Percentiles rank a stretch among this genome's conserved stretches.
Conservation (phyloP, 1,140 invertebrate species). For the Philotrypesis tridentata region DNA sequence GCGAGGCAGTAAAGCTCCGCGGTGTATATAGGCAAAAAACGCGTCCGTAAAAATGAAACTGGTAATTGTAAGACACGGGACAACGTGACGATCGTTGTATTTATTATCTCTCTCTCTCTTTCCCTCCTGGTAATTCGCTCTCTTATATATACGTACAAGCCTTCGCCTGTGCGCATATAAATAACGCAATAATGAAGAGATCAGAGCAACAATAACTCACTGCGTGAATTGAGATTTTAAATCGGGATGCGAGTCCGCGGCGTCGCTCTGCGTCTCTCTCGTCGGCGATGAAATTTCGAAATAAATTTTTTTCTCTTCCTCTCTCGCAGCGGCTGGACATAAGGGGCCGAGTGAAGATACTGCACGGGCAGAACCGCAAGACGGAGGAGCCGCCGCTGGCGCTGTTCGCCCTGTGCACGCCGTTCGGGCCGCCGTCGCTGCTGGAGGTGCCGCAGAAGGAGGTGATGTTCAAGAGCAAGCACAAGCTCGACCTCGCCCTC, state of each 20-base stretch:
- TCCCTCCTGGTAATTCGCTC: too few relatives aligned
- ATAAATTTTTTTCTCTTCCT: too few relatives aligned
- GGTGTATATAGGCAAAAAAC: conserved; percentile 64
- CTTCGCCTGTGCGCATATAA: too few relatives aligned
- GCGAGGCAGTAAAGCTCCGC: not conserved
- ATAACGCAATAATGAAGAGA: too few relatives aligned
- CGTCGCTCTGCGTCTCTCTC: too few relatives aligned
- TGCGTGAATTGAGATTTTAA: too few relatives aligned
- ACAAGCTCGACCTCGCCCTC: conserved; percentile 95
- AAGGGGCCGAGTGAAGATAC: conserved; percentile 94
- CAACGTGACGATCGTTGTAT: not conserved
- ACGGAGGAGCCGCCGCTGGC: conserved; percentile 94
- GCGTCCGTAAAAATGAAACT: conserved; percentile 73
- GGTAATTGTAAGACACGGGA: conserved; percentile 68
- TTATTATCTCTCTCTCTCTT: not conserved
- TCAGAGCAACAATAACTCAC: too few relatives aligned
- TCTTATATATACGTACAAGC: too few relatives aligned
- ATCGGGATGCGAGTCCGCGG: too few relatives aligned
- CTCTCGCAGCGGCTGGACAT: conserved; percentile 93
- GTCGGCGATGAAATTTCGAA: too few relatives aligned
- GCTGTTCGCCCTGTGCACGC: conserved; percentile 97
- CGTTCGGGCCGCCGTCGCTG: conserved; percentile 95
- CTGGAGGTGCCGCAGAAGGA: conserved; percentile 93
- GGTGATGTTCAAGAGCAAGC: conserved; percentile 99
- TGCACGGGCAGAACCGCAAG: conserved; percentile 96